Conservation (phyloP, 53 echinoderm and acorn worm species). For the Antedon mediterranea region DNA sequence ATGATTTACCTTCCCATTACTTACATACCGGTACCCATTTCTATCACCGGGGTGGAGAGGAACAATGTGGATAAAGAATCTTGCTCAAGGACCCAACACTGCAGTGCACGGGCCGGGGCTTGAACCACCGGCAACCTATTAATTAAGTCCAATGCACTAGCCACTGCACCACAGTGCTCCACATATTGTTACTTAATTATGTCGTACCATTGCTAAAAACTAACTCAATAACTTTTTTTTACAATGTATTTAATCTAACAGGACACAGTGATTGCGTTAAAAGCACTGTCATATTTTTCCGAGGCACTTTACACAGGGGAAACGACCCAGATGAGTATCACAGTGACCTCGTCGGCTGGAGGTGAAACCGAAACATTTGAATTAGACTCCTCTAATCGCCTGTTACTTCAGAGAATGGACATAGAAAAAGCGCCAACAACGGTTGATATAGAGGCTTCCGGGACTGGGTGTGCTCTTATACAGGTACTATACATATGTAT, state of each 20-base stretch:
- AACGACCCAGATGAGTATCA: slow-evolving; percentile 8
- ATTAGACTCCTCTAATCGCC: slow-evolving; percentile 25
- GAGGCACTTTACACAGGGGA: slow-evolving; percentile 25
- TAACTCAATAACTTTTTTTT: neutral
- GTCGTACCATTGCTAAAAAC: no score
- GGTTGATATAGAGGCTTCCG: slow-evolving; percentile 34
- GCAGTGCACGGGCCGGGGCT: no score
- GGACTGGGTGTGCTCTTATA: slow-evolving; percentile 65
- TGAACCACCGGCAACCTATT: no score
- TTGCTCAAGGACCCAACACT: no score
- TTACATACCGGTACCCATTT: no score
- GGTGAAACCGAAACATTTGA: neutral
- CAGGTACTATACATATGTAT: no score
- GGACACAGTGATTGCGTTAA: slow-evolving; percentile 84
- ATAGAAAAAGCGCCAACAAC: slow-evolving; percentile 43
- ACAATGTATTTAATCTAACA: slow-evolving; percentile 5
- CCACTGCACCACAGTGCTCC: no score
- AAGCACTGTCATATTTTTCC: slow-evolving; percentile 62
- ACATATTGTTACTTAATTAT: no score
- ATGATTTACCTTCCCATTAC: no score
- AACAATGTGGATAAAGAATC: no score
- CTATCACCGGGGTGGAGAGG: no score
- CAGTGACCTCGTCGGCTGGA: slow-evolving; percentile 15
- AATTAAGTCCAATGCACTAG: no score
- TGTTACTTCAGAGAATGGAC: slow-evolving; percentile 47